Percentiles rank a stretch among this genome's conserved stretches.
These are phyloP conservation scores for Epirrita christyi DNA, from an alignment of 2,888 invertebrate species.

Conservation along the genomic window DNA sequence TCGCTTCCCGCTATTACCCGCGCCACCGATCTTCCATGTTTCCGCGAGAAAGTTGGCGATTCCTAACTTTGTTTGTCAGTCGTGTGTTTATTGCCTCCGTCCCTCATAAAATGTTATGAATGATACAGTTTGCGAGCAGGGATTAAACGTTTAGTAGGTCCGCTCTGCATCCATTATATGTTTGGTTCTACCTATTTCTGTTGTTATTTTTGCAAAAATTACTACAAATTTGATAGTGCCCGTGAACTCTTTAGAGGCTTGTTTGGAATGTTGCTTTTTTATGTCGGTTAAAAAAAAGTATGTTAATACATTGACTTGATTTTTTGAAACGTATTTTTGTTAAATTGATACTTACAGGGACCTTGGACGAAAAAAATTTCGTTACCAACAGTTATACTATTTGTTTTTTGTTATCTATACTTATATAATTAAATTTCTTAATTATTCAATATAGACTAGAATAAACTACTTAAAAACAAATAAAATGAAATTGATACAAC, in stretches of 20 bases:
- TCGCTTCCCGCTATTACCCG: conserved; percentile 32
- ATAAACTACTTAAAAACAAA: no score
- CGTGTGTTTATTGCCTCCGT: conserved; percentile 62
- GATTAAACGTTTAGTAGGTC: conserved; percentile 65
- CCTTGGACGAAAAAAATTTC: no score
- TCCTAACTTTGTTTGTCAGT: conserved; percentile 60
- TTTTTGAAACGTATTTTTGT: no score
- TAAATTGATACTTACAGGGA: no score
- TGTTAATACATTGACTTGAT: no score
- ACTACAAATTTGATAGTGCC: conserved; percentile 22
- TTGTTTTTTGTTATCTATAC: no score
- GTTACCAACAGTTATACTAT: no score
- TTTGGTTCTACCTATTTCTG: conserved; percentile 30
- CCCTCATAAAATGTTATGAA: conserved; percentile 72
- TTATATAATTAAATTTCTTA: no score
- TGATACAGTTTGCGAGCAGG: conserved; percentile 63
- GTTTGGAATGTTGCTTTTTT: neutral
- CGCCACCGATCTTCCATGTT: conserved; percentile 29
- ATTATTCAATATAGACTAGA: no score
- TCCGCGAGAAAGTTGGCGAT: conserved; percentile 52
- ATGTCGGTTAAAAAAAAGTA: neutral
- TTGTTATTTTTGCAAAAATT: conserved; percentile 34
- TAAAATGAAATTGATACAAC: no score
- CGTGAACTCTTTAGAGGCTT: conserved; percentile 22
- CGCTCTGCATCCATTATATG: conserved; percentile 54